Evolutionary conservation across 92 coral and sea anemone genomes (phyloP).

Genomic region (Epizoanthus ramosus): DNA sequence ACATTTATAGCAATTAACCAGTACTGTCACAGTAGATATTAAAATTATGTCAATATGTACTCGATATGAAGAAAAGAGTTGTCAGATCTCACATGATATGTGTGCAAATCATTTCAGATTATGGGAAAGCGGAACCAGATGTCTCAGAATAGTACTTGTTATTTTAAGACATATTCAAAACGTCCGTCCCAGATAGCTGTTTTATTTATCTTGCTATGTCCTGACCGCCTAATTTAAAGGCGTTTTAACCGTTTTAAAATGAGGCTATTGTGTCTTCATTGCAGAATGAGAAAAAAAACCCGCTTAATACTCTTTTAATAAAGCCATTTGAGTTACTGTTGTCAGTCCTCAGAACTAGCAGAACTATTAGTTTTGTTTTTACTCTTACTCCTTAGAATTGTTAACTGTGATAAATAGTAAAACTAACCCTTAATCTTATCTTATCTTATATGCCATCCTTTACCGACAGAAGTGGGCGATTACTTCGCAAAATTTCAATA

Average conservation of each 20-base stretch:
- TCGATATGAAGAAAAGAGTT: slow-evolving; percentile 32
- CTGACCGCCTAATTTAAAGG: slow-evolving; percentile 32
- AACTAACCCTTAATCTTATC: neutral
- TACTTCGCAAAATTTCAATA: slow-evolving; percentile 33
- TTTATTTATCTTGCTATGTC: slow-evolving; percentile 33
- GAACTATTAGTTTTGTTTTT: neutral
- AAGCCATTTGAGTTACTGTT: slow-evolving; percentile 8
- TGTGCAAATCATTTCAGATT: slow-evolving; percentile 37
- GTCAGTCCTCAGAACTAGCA: neutral
- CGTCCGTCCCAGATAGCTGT: slow-evolving; percentile 4
- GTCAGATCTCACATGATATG: slow-evolving; percentile 21
- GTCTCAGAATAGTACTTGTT: slow-evolving; percentile 19
- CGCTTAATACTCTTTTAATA: slow-evolving; percentile 28
- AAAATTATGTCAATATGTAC: slow-evolving; percentile 33
- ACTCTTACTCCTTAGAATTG: neutral
- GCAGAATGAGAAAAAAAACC: neutral
- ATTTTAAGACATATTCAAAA: slow-evolving; percentile 26
- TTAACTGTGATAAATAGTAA: slow-evolving; percentile 9
- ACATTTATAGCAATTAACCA: slow-evolving; percentile 37
- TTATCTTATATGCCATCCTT: neutral
- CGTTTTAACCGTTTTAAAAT: slow-evolving; percentile 8
- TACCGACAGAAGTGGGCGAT: slow-evolving; percentile 4
- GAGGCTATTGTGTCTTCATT: slow-evolving; percentile 19
- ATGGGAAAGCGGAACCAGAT: slow-evolving; percentile 31
- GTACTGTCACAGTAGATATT: slow-evolving; percentile 42